A percentile compares a stretch with the other conserved stretches of the same genome.
Evolutionary conservation across 2,113 vertebrate species (phyloP).

Genomic region (Spilogale gracilis): DNA sequence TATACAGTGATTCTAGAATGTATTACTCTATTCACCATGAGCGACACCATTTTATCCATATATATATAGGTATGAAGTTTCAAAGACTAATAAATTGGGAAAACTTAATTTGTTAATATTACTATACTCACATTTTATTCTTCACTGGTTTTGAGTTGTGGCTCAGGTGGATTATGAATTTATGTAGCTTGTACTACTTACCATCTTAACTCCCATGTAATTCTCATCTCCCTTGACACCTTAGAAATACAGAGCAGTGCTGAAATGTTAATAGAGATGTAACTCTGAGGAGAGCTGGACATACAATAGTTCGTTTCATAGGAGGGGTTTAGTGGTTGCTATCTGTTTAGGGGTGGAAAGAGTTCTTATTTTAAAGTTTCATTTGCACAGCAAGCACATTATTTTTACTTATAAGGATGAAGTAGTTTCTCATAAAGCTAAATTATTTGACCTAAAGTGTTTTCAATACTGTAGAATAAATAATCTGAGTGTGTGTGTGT

Average conservation of each 20-base stretch:
- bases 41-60: background rate
- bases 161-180: background rate
- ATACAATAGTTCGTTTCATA: background rate
- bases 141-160: background rate
- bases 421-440: constrained; percentile 7
- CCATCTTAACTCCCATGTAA: background rate
- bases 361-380: background rate
- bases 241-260: background rate
- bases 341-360: background rate
- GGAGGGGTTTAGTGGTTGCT: background rate
- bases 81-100: background rate
- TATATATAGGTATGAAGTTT: background rate
- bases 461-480: background rate
- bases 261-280: background rate
- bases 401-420: constrained; percentile 6
- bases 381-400: background rate
- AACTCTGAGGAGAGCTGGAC: background rate
- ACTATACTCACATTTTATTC: background rate
- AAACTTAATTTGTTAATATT: background rate
- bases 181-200: background rate
- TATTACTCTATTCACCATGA: background rate
- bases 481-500: background rate
- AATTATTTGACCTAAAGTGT: background rate
- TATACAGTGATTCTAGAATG: background rate
- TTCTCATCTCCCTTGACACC: background rate